phyloP scores from a whole-genome alignment of 2,113 vertebrate genomes.

The Ailuropoda melanoleuca region DNA sequence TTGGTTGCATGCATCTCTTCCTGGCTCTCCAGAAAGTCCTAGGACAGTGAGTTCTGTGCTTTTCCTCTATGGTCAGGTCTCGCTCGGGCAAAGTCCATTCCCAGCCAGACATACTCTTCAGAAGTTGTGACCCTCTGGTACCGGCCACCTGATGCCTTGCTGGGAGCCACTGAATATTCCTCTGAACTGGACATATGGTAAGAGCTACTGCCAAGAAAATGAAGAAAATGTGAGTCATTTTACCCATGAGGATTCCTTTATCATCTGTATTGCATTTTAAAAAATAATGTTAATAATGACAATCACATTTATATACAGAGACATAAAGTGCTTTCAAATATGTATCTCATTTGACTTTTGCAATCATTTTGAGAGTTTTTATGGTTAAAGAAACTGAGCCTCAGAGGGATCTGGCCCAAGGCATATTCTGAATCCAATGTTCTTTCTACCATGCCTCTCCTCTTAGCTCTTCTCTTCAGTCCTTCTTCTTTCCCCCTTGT shows the following conservation, averaged over 20 bases:
- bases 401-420: not conserved
- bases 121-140: constrained; percentile 95
- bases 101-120: constrained; percentile 92
- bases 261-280: not conserved
- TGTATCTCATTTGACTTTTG: not conserved
- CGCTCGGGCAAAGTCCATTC: constrained; percentile 91
- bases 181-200: constrained; percentile 94
- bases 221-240: not conserved
- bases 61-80: constrained; percentile 84
- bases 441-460: not conserved
- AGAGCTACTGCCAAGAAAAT: constrained; percentile 52
- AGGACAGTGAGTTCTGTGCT: not conserved
- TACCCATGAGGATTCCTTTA: not conserved
- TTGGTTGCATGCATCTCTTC: not conserved
- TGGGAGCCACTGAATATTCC: constrained; percentile 93
- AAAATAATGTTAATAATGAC: not conserved
- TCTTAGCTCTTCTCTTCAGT: not conserved
- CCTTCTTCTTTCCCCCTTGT: not conserved
- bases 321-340: not conserved
- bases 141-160: constrained; percentile 91
- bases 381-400: not conserved
- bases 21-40: not conserved
- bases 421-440: not conserved
- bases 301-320: constrained; percentile 7
- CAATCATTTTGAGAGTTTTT: not conserved